A percentile compares a stretch with the other conserved stretches of the same genome.
Evolutionary conservation across 2,797 vertebrate species (phyloP).

Genomic region (Bovichtus diacanthus): DNA sequence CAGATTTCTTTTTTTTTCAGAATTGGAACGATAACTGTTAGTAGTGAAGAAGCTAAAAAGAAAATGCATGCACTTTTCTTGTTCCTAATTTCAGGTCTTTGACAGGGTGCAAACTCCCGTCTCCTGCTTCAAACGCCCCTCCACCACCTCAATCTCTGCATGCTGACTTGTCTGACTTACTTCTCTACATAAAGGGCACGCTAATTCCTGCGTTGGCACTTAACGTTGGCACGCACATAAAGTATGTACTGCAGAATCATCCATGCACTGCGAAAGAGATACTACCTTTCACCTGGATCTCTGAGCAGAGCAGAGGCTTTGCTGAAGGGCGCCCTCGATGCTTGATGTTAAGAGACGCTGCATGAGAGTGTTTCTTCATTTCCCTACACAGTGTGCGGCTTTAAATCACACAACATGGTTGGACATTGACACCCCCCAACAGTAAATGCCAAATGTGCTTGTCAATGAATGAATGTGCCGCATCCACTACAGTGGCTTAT

Average conservation of each 20-base stretch:
- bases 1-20: too few species aligned
- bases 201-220: neutral
- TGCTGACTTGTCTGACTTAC: neutral
- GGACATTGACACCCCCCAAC: constrained; percentile 5
- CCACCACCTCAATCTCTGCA: neutral
- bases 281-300: constrained; percentile 7
- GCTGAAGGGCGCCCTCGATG: constrained; percentile 25
- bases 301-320: constrained; percentile 10
- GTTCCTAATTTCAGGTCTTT: neutral
- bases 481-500: neutral
- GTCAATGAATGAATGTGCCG: neutral
- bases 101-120: neutral
- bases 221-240: neutral
- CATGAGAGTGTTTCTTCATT: constrained; percentile 14
- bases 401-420: constrained; percentile 28
- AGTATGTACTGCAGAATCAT: constrained; percentile 4
- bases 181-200: neutral
- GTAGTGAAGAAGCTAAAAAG: neutral
- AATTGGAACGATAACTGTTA: neutral
- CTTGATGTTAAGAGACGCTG: constrained; percentile 11
- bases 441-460: constrained; percentile 19
- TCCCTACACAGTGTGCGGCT: constrained; percentile 1
- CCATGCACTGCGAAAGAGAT: too few species aligned
- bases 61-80: neutral
- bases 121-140: neutral